Evolutionary conservation across 2,113 vertebrate species (phyloP).

Genomic region (Porphyrio hochstetteri): DNA sequence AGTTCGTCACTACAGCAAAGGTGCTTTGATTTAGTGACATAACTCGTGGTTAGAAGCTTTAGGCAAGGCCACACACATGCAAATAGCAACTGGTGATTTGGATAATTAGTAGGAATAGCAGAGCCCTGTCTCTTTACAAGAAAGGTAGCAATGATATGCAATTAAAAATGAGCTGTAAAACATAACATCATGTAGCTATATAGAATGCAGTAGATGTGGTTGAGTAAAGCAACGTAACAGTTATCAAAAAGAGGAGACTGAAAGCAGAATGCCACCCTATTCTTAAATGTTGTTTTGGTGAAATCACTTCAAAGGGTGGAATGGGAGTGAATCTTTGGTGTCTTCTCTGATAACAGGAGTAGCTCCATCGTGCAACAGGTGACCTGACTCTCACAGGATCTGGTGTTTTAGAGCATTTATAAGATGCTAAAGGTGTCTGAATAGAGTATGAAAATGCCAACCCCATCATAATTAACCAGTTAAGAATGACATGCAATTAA

Average conservation of each 20-base stretch:
- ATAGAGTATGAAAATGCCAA: not conserved
- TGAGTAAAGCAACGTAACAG: slow-evolving; percentile 20
- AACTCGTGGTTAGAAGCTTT: slow-evolving; percentile 73
- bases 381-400: not conserved
- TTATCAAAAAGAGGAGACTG: not conserved
- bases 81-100: slow-evolving; percentile 68
- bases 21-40: slow-evolving; percentile 76
- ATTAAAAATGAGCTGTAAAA: slow-evolving; percentile 73
- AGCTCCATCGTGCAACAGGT: not conserved
- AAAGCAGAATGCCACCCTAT: not conserved
- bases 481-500: not conserved
- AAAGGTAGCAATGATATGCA: slow-evolving; percentile 73
- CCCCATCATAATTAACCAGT: not conserved
- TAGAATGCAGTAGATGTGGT: not conserved
- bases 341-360: not conserved
- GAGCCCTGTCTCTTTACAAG: slow-evolving; percentile 74
- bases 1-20: slow-evolving; percentile 55
- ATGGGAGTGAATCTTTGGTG: not conserved
- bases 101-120: slow-evolving; percentile 79
- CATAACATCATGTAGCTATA: slow-evolving; percentile 18
- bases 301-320: not conserved
- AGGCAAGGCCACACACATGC: slow-evolving; percentile 74
- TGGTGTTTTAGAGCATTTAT: not conserved
- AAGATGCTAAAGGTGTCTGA: not conserved
- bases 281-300: not conserved